These are phyloP conservation scores for Murina feae DNA, from an alignment of 2,113 vertebrate genomes.

Conservation along the genomic window DNA sequence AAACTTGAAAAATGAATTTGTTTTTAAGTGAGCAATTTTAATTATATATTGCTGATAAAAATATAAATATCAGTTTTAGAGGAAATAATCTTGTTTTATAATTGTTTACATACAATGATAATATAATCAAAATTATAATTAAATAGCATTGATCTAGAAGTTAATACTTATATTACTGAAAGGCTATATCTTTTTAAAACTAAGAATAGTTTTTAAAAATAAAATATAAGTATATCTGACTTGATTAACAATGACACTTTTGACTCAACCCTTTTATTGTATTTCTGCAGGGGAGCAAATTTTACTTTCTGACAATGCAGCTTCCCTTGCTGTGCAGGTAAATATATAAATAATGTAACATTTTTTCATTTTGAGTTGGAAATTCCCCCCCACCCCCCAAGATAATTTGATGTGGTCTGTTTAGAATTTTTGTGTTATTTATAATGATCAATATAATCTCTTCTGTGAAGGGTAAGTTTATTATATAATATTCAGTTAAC, in stretches of 20 bases:
- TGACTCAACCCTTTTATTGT: constrained; percentile 62
- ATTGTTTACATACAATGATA: constrained; percentile 52
- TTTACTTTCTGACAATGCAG: constrained; percentile 95
- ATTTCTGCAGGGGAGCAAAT: constrained; percentile 92
- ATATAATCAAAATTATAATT: constrained; percentile 60
- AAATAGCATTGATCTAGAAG: constrained; percentile 31
- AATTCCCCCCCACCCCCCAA: not conserved
- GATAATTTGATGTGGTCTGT: not conserved
- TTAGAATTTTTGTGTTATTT: constrained; percentile 22
- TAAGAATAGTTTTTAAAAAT: constrained; percentile 37
- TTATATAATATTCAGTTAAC: constrained; percentile 40
- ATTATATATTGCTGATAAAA: constrained; percentile 66
- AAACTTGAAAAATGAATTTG: constrained; percentile 55
- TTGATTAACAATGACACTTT: constrained; percentile 54
- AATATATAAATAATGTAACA: constrained; percentile 66
- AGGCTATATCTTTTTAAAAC: constrained; percentile 34
- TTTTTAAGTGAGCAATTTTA: constrained; percentile 66
- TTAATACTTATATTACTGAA: constrained; percentile 38
- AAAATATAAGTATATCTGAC: constrained; percentile 55
- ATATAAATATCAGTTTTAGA: constrained; percentile 67
- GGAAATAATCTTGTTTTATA: constrained; percentile 58
- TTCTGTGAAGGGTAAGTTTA: constrained; percentile 23
- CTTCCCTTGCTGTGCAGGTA: constrained; percentile 98
- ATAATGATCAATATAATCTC: not conserved
- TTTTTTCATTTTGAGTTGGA: constrained; percentile 42